Conservation (phyloP, 2,888 invertebrate species). For the Melanotus villosus region DNA sequence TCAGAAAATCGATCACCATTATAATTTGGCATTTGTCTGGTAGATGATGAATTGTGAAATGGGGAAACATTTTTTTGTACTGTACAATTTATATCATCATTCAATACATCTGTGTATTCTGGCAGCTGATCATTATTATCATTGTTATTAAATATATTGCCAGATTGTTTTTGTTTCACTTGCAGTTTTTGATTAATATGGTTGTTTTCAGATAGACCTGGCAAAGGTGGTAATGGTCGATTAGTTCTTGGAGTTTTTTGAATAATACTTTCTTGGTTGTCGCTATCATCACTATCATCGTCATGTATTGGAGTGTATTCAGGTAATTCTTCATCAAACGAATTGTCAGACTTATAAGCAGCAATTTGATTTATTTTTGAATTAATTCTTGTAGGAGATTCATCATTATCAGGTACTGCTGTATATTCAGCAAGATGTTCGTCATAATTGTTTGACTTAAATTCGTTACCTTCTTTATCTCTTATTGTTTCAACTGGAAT, state of each 20-base stretch:
- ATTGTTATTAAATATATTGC: background rate
- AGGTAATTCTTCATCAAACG: conserved; percentile 21
- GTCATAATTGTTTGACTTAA: background rate
- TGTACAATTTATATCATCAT: conserved; percentile 6
- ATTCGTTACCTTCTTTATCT: no score
- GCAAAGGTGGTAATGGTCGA: conserved; percentile 11
- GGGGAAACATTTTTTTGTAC: background rate
- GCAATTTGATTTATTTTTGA: no score
- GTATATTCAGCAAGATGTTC: background rate
- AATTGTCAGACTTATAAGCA: background rate
- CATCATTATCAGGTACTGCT: background rate
- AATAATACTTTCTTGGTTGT: no score
- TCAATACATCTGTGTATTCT: conserved; percentile 26
- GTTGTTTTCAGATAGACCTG: no score
- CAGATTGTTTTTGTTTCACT: no score
- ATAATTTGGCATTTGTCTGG: background rate
- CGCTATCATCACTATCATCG: conserved; percentile 21
- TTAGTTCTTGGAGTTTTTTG: no score
- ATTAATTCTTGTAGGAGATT: no score
- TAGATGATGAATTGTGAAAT: background rate
- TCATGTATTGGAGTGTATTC: conserved; percentile 27
- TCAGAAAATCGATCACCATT: no score
- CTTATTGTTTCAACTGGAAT: conserved; percentile 8
- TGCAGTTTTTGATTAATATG: no score
- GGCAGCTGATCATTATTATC: conserved; percentile 2